Evolutionary conservation across 2,797 vertebrate species (phyloP), one percentile per base, ranked within the genome.

Genomic region (Lemur catta): DNA sequence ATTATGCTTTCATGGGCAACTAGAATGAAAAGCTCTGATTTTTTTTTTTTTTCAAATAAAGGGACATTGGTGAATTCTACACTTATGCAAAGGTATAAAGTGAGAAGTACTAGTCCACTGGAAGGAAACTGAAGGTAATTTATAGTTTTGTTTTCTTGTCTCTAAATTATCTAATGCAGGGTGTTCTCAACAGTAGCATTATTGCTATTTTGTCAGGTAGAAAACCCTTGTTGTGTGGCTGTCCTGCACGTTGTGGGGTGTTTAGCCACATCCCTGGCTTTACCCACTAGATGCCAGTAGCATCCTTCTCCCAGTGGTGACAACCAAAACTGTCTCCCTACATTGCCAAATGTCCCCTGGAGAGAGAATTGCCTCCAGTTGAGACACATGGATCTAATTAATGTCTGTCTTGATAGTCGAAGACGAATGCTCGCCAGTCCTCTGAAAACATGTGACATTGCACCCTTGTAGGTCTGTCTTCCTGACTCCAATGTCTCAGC

Each of bases 181-280:
- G 14, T 72, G 80, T 93, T 1, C 7, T 35, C 50, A 15, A 11
- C 5, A 10, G 3, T 6, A 12, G 5, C 63, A 9, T 35, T 4
- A 22, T 0, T 35, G 38, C 20, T 9, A 13, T 41, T 57, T 20
- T 33, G 26, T 7, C 65, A n/a, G 3, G 0, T 28, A 41, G 22
- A 13, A n/a, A 2, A 33, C 46, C 14, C 46, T n/a, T 26, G 7
- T 41, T 14, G 0, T 26, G 9, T n/a, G 57, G 7, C 28, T 0
- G 7, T 8, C 20, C 35, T 7, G 18, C 13, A 35, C 1, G 0
- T 2, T 41, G 22, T 14, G 30, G 3, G 24, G 5, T 4, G 7
- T 28, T 13, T 9, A 12, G 35, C 4, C 0, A 7, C 7, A 7
- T 67, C 59, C 24, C 50, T 52, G 59, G 22, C 20, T 9, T 43